Evolutionary conservation across 1,140 invertebrate species (phyloP).

Genomic region (Pissodes strobi): DNA sequence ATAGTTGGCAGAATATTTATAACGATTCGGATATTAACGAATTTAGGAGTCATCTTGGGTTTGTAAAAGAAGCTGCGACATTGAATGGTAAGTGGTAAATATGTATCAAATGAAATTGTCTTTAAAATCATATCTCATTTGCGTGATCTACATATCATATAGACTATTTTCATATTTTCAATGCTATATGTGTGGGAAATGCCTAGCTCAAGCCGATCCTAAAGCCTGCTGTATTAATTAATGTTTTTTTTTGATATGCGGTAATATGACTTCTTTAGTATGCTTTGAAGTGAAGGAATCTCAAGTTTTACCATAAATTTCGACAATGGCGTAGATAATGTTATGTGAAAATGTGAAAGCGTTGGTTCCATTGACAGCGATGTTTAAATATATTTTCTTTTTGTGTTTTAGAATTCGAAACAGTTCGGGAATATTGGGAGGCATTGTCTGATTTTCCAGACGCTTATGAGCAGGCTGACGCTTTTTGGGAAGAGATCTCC

Average conservation of each 20-base stretch:
- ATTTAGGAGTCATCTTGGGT: slow-evolving; percentile 59
- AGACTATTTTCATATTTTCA: no score
- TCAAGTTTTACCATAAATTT: neutral
- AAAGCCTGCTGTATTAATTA: no score
- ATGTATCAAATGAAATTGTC: no score
- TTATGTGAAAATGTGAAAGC: neutral
- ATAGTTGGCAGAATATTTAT: slow-evolving; percentile 54
- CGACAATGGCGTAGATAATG: neutral
- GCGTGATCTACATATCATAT: no score
- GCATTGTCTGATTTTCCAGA: slow-evolving; percentile 60
- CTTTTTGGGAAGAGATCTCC: slow-evolving; percentile 61
- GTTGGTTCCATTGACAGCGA: no score
- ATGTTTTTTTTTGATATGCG: no score
- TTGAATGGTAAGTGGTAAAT: slow-evolving; percentile 64
- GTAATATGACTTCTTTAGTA: no score
- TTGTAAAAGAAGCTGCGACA: slow-evolving; percentile 60
- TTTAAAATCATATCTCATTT: no score
- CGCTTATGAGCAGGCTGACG: slow-evolving; percentile 58
- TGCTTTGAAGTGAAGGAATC: neutral
- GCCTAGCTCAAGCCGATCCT: no score
- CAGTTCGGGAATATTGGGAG: slow-evolving; percentile 65
- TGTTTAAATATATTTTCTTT: no score
- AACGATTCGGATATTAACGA: slow-evolving; percentile 54
- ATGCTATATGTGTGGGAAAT: no score
- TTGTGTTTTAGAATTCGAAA: slow-evolving; percentile 49